A percentile compares a stretch with the other conserved stretches of the same genome.
Conservation (phyloP, 2,888 invertebrate genomes). For the Chalcis sispes region DNA sequence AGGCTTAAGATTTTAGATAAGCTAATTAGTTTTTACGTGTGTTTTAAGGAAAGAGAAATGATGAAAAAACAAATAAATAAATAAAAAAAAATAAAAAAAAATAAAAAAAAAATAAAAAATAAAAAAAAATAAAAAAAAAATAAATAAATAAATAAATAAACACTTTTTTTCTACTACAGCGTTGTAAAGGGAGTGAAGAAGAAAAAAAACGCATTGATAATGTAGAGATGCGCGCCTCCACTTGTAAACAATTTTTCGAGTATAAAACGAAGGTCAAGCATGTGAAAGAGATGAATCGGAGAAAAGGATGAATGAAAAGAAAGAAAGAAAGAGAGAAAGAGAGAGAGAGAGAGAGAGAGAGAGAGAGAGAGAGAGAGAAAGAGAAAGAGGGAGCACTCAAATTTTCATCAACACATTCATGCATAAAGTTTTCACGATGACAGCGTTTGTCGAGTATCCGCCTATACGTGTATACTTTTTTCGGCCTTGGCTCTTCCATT, state of each 20-base stretch:
- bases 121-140: no score
- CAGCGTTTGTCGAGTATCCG: constrained; percentile 1
- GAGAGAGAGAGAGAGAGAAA: neutral
- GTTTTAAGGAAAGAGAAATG: constrained; percentile 56
- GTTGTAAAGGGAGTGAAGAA: neutral
- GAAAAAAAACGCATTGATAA: neutral
- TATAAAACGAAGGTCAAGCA: constrained; percentile 5
- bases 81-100: no score
- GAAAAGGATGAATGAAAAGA: neutral
- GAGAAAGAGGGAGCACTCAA: constrained; percentile 42
- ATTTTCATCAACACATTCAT: constrained; percentile 3
- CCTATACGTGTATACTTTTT: constrained; percentile 27
- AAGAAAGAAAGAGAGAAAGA: neutral
- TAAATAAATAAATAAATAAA: no score
- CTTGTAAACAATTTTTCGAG: no score
- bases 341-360: neutral
- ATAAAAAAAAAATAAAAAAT: no score
- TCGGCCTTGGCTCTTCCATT: constrained; percentile 52
- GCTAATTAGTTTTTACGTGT: constrained; percentile 50
- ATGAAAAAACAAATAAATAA: constrained; percentile 41
- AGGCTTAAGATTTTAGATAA: constrained; percentile 50
- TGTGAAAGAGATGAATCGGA: constrained; percentile 10
- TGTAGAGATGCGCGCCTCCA: constrained; percentile 3
- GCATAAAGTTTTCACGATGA: constrained; percentile 43
- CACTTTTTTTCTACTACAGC: constrained; percentile 28